Evolutionary conservation across 2,797 vertebrate genomes (phyloP), one percentile per base, ranked within the genome.

Genomic region (Hydrocynus forskahlii): DNA sequence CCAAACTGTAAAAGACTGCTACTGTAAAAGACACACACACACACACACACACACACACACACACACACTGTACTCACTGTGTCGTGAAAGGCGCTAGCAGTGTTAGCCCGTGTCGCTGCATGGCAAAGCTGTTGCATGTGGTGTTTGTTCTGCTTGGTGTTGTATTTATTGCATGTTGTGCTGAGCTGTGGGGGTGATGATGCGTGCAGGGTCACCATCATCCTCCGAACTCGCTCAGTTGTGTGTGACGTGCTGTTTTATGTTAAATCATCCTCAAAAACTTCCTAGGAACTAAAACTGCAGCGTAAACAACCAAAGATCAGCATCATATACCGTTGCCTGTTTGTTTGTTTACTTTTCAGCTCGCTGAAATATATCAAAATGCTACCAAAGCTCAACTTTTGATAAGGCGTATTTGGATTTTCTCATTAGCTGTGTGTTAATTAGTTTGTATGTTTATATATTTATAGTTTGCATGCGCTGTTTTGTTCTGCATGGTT

Each of bases 21-120:
- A 29, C 17, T 55, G 54, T 55, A 55, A 0, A 55, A 29, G 35
- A 71, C 74, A 81, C 52, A 50, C 70, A 78, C 77, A 68, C 25
- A 50, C 21, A 73, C 68, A 75, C 78, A 73, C 70, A 76, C 66
- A 70, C 45, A 63, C 59, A 83, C 14, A 59, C 21, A 69, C 14
- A 76, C 50, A 75, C 29, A 64, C 50, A n/a, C 16, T 7, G 2
- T 69, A 0, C 17, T 73, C 17, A 7, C 7, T 10, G 21, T 75
- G 71, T 75, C 45, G n/a, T 68, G 57, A 79, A 50, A 48, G 2
- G 50, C 66, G 2, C 50, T 19, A 60, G 48, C 62, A 5, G 16
- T 23, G 59, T 60, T 25, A 25, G 21, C 59, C 21, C 3, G 23
- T 10, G 25, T 7, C 13, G 62, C 29, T 64, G 62, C 62, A 64